Evolutionary conservation across 2,797 vertebrate species (phyloP).

Genomic region (Chaetodon trifasciatus): DNA sequence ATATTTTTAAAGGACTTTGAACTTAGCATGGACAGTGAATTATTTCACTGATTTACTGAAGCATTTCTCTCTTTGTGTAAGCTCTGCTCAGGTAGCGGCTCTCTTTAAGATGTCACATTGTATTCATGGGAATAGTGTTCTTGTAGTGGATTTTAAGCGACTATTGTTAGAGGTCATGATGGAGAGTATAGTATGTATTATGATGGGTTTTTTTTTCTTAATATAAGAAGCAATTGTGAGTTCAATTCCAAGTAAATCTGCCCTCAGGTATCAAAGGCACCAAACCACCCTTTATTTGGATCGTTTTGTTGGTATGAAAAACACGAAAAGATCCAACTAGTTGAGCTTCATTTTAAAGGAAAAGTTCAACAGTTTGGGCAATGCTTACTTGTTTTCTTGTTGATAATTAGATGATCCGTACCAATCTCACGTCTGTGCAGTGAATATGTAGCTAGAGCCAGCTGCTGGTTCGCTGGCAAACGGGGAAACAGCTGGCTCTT

Average conservation of each 20-base stretch:
- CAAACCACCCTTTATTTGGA: constrained; percentile 44
- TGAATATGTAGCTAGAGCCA: constrained; percentile 1
- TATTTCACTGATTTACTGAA: constrained; percentile 66
- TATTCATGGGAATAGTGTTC: constrained; percentile 65
- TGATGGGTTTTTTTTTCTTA: constrained; percentile 15
- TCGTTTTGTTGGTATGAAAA: constrained; percentile 26
- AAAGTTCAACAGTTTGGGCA: neutral
- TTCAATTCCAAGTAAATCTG: constrained; percentile 56
- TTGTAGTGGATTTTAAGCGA: constrained; percentile 68
- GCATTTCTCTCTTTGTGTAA: constrained; percentile 73
- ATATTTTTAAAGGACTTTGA: constrained; percentile 76
- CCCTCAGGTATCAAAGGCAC: constrained; percentile 80
- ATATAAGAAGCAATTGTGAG: constrained; percentile 44
- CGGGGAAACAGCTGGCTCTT: neutral
- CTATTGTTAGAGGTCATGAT: constrained; percentile 53
- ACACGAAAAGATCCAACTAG: constrained; percentile 1
- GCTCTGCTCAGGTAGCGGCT: constrained; percentile 84
- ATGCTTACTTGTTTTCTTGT: neutral
- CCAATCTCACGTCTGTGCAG: neutral
- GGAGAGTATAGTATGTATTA: constrained; percentile 35
- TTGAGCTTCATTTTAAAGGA: constrained; percentile 23
- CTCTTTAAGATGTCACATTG: constrained; percentile 80
- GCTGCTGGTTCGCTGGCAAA: neutral
- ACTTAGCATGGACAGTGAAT: constrained; percentile 72
- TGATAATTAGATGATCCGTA: neutral